Evolutionary conservation across 2,797 vertebrate species (phyloP), one percentile per base, ranked within the genome.

Genomic region (Periparus ater): DNA sequence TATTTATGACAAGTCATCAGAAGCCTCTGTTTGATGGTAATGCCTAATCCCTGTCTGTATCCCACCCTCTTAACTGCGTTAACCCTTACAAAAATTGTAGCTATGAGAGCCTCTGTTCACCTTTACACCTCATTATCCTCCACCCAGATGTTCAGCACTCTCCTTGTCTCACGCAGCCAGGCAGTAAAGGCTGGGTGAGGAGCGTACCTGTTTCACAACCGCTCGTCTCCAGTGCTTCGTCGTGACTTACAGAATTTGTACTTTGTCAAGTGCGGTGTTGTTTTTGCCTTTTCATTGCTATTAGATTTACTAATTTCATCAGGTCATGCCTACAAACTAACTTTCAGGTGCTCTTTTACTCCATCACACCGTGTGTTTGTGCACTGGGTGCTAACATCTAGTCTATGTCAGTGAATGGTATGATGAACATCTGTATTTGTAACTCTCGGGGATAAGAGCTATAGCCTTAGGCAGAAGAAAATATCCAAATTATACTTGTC

Each of bases 321-420:
- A 97, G 98, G 97, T 97, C 97, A 98, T 98, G 97, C 98, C 97
- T 98, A 97, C 97, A 97, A 98, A 97, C 97, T 97, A 96, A 98
- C 95, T 98, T 98, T 95, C 97, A 98, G 98, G 97, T 98, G 98
- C 98, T 98, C 45, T 79, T 84, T 91, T 85, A 84, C 45, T 85
- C 66, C 75, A 78, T 78, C 58, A 72, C 68, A n/a, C 61, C 61
- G 53, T 72, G 30, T 82, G 50, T 93, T 88, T 84, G 60, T 88
- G 75, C 82, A 40, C 45, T 84, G 70, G 89, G 89, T 95, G 90
- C 93, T 91, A 94, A 88, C 79, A 42, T 34, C 78, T 5, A 57
- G 74, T 74, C 40, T 92, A 15, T 83, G 77, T 74, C 90, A 85
- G 68, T 91, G 95, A 94, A 81, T 63, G 80, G 76, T 55, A 74